Evolutionary conservation across 37 sponge, comb jelly and placozoan genomes (phyloP).

Genomic region (Chondrilla cf. caribensis): DNA sequence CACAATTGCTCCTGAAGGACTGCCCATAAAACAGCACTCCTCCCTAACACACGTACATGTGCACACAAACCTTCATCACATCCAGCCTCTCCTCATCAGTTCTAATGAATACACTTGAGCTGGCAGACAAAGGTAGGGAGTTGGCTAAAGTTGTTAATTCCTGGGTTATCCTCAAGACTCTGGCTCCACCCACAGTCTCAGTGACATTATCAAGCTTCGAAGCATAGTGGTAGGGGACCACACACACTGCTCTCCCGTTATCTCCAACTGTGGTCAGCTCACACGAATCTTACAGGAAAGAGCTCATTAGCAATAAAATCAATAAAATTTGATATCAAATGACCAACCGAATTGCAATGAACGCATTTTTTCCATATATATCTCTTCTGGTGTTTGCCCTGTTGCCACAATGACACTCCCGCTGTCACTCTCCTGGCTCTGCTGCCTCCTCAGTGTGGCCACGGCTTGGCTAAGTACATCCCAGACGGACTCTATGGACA

Average conservation of each 20-base stretch:
- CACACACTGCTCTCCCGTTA: slow-evolving; percentile 27
- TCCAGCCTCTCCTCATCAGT: slow-evolving; percentile 84
- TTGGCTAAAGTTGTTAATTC: slow-evolving; percentile 78
- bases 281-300: slow-evolving; percentile 45
- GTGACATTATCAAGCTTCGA: background rate
- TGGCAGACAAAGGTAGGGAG: slow-evolving; percentile 85
- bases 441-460: slow-evolving; percentile 14
- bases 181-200: slow-evolving; percentile 23
- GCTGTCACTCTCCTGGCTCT: background rate
- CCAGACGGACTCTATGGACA: slow-evolving; percentile 1
- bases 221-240: slow-evolving; percentile 53
- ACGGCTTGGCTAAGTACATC: slow-evolving; percentile 12
- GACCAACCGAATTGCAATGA: slow-evolving; percentile 78
- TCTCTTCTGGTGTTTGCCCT: slow-evolving; percentile 3
- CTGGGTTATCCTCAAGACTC: slow-evolving; percentile 81
- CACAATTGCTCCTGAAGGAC: background rate
- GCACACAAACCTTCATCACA: slow-evolving; percentile 81
- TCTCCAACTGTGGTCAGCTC: slow-evolving; percentile 53
- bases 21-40: background rate
- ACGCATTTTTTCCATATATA: slow-evolving; percentile 72
- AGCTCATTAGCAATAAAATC: background rate
- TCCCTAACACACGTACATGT: background rate
- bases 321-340: background rate
- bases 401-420: background rate
- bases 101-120: slow-evolving; percentile 81